Conservation (phyloP, 2,113 vertebrate genomes). For the Tenrec ecaudatus region DNA sequence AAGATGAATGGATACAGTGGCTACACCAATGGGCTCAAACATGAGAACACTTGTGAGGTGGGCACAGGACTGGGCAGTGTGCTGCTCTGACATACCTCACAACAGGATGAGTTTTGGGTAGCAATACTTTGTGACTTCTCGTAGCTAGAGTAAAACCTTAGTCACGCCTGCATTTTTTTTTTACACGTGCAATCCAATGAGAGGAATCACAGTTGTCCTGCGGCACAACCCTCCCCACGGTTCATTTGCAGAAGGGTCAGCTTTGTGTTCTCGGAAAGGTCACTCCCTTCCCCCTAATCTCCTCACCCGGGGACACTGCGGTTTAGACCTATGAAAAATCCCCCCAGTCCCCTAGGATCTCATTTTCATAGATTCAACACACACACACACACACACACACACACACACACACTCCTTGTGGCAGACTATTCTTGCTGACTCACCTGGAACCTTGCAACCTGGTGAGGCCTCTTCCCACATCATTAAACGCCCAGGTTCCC, state of each 20-base stretch:
- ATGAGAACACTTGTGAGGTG: no score
- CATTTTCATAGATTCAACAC: neutral
- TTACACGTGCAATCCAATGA: neutral
- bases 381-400: neutral
- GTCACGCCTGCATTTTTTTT: neutral
- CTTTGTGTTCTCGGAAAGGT: neutral
- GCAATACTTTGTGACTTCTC: no score
- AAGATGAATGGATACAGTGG: no score
- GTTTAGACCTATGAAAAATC: slow-evolving; percentile 1
- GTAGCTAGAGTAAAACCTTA: neutral
- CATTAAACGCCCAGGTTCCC: neutral
- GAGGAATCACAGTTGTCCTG: neutral
- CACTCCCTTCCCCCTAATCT: neutral
- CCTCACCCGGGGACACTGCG: neutral
- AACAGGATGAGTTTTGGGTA: no score
- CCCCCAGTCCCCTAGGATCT: neutral
- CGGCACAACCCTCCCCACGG: neutral
- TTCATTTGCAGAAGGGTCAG: neutral
- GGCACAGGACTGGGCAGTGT: no score
- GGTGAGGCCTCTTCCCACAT: neutral
- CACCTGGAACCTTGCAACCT: slow-evolving; percentile 3
- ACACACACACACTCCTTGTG: neutral
- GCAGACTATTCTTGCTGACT: neutral
- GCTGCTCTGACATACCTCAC: no score
- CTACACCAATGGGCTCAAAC: no score